Evolutionary conservation across 2,113 vertebrate species (phyloP), one percentile per base, ranked within the genome.

Genomic region (Plotosus lineatus): DNA sequence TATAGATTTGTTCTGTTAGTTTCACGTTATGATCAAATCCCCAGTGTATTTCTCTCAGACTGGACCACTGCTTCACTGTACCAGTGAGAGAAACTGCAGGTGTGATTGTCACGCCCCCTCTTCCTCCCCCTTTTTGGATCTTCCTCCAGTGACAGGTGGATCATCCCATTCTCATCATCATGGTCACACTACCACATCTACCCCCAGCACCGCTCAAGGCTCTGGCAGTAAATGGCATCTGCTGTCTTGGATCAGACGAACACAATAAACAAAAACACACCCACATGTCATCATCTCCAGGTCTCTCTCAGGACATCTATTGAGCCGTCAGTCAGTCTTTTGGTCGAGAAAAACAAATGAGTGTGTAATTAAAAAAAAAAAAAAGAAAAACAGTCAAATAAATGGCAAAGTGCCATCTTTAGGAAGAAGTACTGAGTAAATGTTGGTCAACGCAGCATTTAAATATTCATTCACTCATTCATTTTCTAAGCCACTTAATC

Each of bases 61-160:
- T 85, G 55, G 79, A 87, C 83, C 75, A 81, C 19, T 84, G 86
- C 90, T 92, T 92, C 89, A 92, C 93, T 92, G 88, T 89, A 82
- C 88, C 66, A 82, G 84, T 88, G 91, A 89, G 90, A 90, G 87
- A 81, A 75, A 58, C 84, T 83, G 77, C 83, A 89, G 90, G 90
- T 89, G 87, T 79, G 60, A 53, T 33, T 69, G 78, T 76, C 53
- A 69, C 12, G 36, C 31, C 44, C 33, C 36, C 44, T 44, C n/a
- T 9, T 68, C 65, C 28, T 72, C 7, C 69, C 51, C 26, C 69
- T 51, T 40, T 65, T 71, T 60, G 79, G 36, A 74, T 69, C 78
- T 69, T 60, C 26, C 66, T 72, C 46, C 63, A 73, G 69, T 87
- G 88, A 89, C 84, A 82, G 84, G 65, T 60, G 69, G 48, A 81